Base-by-base conservation (phyloP, 2,113 vertebrate genomes). In the Heterochromis multidens region DNA sequence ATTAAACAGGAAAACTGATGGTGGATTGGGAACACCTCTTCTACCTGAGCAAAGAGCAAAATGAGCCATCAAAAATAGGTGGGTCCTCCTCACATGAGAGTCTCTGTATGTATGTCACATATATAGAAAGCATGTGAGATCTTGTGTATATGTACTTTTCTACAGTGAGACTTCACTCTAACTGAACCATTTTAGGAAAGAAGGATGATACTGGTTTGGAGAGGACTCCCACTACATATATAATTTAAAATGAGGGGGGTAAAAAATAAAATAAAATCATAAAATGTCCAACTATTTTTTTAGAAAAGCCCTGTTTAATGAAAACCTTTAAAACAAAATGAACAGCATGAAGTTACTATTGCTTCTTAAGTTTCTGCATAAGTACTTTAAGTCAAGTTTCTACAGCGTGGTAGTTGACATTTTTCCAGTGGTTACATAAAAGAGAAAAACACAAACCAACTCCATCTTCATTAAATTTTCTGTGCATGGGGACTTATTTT, bases 31-130 rank as follows among this genome's bases (percentile, higher is more conserved):
- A 84, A 86, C 35, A 5, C 21, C 10, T 77, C 70, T 74, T 49
- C 23, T 25, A 84, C 70, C 63, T 72, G 61, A 76, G 60, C 70
- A 14, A 11, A 74, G 27, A 54, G 17, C 70, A 74, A 31, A 35
- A 58, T 83, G 84, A 90, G 37, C 89, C 84, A 88, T 76, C 81
- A 40, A 21, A 82, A 54, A 11, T 21, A 29, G 43, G 19, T 52
- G 67, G 43, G 25, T 49, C 40, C 23, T 70, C 40, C 29, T 70
- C 5, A 46, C 40, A 29, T 10, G 0, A 27, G 16, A 29, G 46
- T 52, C 70, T 31, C 46, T 74, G 67, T 0, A n/a, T 29, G 67
- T 8, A 29, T 1, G 17, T 31, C 40, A 52, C 43, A 31, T 17
- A 31, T 21, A 52, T 27, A 52, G 43, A 52, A 74, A 52, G 67